Evolutionary conservation across 2,797 vertebrate genomes (phyloP), one percentile per base, ranked within the genome.

Genomic region (Denticeps clupeoides): DNA sequence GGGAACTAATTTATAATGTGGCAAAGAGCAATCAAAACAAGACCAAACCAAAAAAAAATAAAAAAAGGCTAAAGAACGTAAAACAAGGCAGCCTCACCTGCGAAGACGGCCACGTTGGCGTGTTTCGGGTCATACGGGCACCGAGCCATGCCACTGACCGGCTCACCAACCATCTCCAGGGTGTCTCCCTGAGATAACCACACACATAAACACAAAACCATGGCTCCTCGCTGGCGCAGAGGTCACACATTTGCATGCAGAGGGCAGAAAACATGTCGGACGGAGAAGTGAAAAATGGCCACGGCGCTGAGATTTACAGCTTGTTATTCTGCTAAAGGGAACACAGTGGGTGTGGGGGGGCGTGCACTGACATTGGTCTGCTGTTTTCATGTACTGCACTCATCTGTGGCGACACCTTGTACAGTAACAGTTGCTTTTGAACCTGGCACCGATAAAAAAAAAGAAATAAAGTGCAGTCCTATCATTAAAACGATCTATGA

Each of bases 111-210:
- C 1, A 97, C 88, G 1, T 95, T 97, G 65, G 89, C 91, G 0
- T 97, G 93, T 62, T 91, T 94, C 49, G 93, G 91, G 59, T 96
- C 92, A 1, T 96, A 95, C 1, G 92, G 92, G 56, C 90, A 95
- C 3, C 93, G 83, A 0, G 93, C 93, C 92, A 97, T 97, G 26
- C 93, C 93, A 0, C 90, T 94, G 67, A 97, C 82, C 15, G 83
- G 77, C 70, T 93, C 91, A 37, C 89, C 89, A 0, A 88, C 26
- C 67, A 90, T 90, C 70, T 92, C 89, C 31, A 97, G 78, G 1
- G 82, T 89, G 75, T 97, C 89, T 60, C 85, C 85, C 93, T 97
- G 56, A 1, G 35, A 21, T 38, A 41, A 32, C 5, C 7, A 15
- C 19, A 13, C 25, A 27, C 9, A 28, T 4, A 21, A 51, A 43